Evolutionary conservation across 23 tunicate genomes (phyloP), one percentile per base, ranked within the genome.

Genomic region (Halocynthia aurantium): DNA sequence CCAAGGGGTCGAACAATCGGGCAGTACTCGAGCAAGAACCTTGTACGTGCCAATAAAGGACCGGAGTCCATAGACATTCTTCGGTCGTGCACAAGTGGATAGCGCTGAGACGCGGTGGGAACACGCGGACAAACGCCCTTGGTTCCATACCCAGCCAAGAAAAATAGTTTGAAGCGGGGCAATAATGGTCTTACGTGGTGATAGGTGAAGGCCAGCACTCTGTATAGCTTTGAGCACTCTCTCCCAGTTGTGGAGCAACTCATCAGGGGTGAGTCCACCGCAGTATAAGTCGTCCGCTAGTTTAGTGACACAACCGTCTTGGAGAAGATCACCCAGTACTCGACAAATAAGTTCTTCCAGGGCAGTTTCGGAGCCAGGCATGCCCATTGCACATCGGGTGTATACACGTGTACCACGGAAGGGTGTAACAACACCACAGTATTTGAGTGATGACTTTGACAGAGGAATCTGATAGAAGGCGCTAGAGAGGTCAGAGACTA

Each of bases 331-430:
- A 8, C 69, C 10, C 69, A 64, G 22, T 7, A 64, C 22, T 7
- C 69, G 69, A 10, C 69, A 64, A 8, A 10, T 64, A 7, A 64
- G 69, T 44, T 64, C 10, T 64, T 64, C 69, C 22, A 64, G 10
- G 20, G 69, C 69, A 31, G 69, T 64, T 10, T 8, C 69, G 22
- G 69, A 64, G 11, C 69, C 8, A 64, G 69, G 69, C 69, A 64
- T 64, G 20, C 69, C 69, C 69, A 64, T 64, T 8, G 69, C 10
- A 10, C 69, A 57, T 6, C 70, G 21, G 21, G 70, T 65, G 6
- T 10, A 65, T 20, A 65, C 17, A 19, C 69, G 20, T 64, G 22
- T 10, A 8, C 69, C 69, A 7, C 69, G 69, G 10, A 64, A 64
- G 20, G 69, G 69, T 64, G 69, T 64, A 8, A 10, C 69, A 10